Conservation (phyloP, 2,888 invertebrate species). For the Aromia moschata region DNA sequence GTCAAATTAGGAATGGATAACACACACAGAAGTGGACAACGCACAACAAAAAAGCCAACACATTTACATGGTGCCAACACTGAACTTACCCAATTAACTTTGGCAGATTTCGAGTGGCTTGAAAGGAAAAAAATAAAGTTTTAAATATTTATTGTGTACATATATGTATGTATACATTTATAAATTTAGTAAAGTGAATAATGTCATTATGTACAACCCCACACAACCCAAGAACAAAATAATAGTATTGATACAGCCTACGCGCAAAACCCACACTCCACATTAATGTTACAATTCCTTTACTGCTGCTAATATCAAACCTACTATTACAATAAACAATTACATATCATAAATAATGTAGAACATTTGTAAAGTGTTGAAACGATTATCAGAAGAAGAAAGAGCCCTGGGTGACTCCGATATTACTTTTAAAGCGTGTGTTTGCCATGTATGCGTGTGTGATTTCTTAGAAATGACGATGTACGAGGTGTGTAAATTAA, state of each 20-base stretch:
- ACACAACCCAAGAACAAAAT: constrained; percentile 53
- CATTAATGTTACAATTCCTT: constrained; percentile 48
- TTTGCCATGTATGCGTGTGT: too few species aligned
- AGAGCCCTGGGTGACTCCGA: neutral
- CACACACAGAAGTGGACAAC: neutral
- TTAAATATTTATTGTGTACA: neutral
- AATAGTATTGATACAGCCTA: constrained; percentile 54
- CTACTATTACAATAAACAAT: constrained; percentile 45
- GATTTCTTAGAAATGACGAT: too few species aligned
- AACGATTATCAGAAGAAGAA: constrained; percentile 7
- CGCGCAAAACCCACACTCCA: constrained; percentile 51
- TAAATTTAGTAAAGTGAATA: constrained; percentile 47
- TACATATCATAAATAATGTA: constrained; percentile 34
- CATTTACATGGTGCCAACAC: neutral
- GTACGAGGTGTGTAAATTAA: too few species aligned
- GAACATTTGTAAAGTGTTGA: constrained; percentile 25
- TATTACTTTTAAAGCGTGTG: constrained; percentile 1
- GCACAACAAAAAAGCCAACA: constrained; percentile 3
- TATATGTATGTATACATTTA: constrained; percentile 33
- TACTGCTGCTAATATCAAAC: constrained; percentile 46
- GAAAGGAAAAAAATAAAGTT: constrained; percentile 8
- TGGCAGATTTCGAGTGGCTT: constrained; percentile 3
- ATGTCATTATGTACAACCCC: constrained; percentile 51
- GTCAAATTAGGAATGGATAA: too few species aligned
- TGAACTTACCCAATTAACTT: constrained; percentile 13